Evolutionary conservation across 2,113 vertebrate species (phyloP).

Genomic region (Dasypus novemcinctus): DNA sequence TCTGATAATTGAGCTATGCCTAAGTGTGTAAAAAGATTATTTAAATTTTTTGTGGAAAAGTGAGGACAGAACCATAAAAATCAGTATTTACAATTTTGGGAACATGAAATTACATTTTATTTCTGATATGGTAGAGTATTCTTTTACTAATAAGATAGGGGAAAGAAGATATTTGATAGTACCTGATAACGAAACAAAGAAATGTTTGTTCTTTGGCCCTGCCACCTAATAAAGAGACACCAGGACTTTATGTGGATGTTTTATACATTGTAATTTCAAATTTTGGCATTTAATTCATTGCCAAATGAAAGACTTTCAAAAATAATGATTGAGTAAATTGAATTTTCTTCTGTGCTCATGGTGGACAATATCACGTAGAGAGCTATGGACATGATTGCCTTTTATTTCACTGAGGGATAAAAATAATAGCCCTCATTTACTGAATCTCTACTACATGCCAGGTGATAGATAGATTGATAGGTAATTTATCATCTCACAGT

Average conservation of each 20-base stretch:
- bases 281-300: not conserved
- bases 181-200: not conserved
- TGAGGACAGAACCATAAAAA: constrained; percentile 5
- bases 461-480: not conserved
- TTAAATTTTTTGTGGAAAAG: not conserved
- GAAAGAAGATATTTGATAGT: not conserved
- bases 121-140: not conserved
- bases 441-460: not conserved
- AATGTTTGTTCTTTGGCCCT: not conserved
- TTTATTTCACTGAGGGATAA: not conserved
- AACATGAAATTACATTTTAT: not conserved
- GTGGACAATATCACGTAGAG: not conserved
- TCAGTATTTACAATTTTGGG: not conserved
- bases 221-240: not conserved
- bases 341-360: not conserved
- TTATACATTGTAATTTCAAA: not conserved
- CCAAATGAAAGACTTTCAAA: not conserved
- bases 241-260: not conserved
- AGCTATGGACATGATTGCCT: not conserved
- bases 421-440: not conserved
- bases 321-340: not conserved
- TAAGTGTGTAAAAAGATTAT: not conserved
- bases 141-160: not conserved
- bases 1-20: not conserved
- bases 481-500: not conserved